Conservation (phyloP, 2,113 vertebrate genomes). For the Burhinus bistriatus region DNA sequence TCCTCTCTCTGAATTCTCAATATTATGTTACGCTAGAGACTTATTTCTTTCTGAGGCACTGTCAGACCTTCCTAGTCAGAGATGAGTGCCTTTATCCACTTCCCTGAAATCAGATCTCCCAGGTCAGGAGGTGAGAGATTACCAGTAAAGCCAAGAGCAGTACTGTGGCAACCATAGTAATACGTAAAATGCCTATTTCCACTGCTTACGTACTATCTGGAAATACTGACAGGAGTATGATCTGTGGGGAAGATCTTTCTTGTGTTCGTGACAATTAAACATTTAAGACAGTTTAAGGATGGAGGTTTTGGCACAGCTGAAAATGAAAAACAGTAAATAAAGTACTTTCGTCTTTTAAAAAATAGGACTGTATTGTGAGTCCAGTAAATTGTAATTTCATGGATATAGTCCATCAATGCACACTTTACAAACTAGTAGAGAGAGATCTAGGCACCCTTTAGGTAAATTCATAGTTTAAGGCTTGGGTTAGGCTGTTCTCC, state of each 20-base stretch:
- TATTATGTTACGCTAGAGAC: neutral
- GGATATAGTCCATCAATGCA: neutral
- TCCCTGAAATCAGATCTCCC: neutral
- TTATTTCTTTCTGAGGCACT: neutral
- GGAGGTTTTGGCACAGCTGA: neutral
- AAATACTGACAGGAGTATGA: neutral
- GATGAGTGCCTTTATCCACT: neutral
- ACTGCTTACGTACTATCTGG: neutral
- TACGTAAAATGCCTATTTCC: neutral
- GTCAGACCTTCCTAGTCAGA: neutral
- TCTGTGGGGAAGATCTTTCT: neutral
- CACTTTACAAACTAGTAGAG: neutral
- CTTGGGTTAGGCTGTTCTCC: neutral
- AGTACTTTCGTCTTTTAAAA: neutral
- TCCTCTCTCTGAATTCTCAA: constrained; percentile 2
- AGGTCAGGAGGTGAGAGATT: neutral
- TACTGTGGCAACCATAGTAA: neutral
- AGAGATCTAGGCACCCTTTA: neutral
- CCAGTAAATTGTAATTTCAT: neutral
- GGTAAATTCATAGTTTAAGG: neutral
- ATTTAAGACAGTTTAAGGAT: neutral
- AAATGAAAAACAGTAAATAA: neutral
- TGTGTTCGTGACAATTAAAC: neutral
- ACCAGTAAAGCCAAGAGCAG: neutral
- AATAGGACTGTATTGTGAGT: neutral